phyloP scores from a whole-genome alignment of 2,113 vertebrate genomes.

The Cyprinus carpio region DNA sequence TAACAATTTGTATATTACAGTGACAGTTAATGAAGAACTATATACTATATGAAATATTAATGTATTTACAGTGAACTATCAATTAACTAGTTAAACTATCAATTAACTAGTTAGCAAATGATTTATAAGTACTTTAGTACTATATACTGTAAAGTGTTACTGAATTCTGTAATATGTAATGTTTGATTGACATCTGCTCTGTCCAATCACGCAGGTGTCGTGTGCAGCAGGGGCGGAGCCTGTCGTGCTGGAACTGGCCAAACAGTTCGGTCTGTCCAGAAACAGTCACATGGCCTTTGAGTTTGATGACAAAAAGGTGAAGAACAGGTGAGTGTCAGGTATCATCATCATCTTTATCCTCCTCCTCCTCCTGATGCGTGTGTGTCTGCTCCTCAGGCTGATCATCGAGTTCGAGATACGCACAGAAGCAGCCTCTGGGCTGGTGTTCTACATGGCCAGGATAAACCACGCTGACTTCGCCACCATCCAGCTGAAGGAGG shows the following conservation, averaged over 20 bases:
- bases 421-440: conserved; percentile 87
- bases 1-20: too few relatives aligned
- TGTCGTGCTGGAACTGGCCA: conserved; percentile 77
- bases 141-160: too few relatives aligned
- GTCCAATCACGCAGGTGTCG: conserved; percentile 77
- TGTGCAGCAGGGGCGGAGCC: conserved; percentile 84
- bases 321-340: conserved; percentile 81
- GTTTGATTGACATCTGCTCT: conserved; percentile 49
- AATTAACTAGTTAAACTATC: too few relatives aligned
- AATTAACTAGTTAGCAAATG: too few relatives aligned
- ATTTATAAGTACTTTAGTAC: too few relatives aligned
- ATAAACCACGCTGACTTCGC: conserved; percentile 98
- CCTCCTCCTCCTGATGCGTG: not conserved
- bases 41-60: too few relatives aligned
- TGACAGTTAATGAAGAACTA: too few relatives aligned
- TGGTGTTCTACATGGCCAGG: conserved; percentile 96
- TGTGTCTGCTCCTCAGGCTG: conserved; percentile 76
- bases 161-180: not conserved
- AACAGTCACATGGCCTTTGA: conserved; percentile 90
- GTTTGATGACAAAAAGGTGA: conserved; percentile 95
- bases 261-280: conserved; percentile 90
- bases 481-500: conserved; percentile 88
- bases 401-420: conserved; percentile 90
- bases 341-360: not conserved
- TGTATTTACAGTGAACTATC: too few relatives aligned